Percentiles rank a stretch among this genome's conserved stretches.
phyloP scores from a whole-genome alignment of 1,140 invertebrate genomes.

The Pogonomyrmex californicus region DNA sequence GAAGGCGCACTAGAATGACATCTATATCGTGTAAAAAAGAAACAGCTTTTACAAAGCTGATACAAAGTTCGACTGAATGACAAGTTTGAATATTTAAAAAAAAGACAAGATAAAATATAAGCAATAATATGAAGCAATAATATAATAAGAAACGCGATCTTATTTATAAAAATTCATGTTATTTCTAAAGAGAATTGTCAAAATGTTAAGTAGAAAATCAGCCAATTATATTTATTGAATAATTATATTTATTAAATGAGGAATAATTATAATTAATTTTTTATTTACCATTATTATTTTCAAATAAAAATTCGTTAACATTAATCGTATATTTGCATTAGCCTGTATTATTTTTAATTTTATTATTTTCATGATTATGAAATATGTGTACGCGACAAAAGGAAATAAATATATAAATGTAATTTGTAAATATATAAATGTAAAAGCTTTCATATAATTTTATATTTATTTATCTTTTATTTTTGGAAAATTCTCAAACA shows the following conservation, averaged over 20 bases:
- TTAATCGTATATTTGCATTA: neutral
- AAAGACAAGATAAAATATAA: neutral
- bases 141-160: neutral
- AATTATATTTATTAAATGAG: no score
- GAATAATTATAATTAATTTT: neutral
- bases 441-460: neutral
- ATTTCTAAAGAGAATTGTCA: neutral
- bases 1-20: conserved; percentile 20
- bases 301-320: neutral
- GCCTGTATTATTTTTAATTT: neutral
- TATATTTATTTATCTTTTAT: conserved; percentile 6
- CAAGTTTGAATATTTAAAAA: neutral
- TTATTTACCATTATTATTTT: neutral
- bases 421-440: neutral
- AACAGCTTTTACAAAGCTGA: neutral
- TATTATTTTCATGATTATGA: neutral
- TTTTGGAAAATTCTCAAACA: neutral
- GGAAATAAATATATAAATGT: neutral
- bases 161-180: neutral
- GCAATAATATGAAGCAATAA: neutral
- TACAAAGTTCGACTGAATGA: neutral
- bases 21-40: neutral
- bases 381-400: neutral
- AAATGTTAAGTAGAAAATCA: neutral
- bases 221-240: neutral